Percentiles rank a stretch among this genome's conserved stretches.
These are phyloP conservation scores for Elymnias hypermnestra DNA, from an alignment of 1,140 invertebrate genomes.

Conservation along the genomic window DNA sequence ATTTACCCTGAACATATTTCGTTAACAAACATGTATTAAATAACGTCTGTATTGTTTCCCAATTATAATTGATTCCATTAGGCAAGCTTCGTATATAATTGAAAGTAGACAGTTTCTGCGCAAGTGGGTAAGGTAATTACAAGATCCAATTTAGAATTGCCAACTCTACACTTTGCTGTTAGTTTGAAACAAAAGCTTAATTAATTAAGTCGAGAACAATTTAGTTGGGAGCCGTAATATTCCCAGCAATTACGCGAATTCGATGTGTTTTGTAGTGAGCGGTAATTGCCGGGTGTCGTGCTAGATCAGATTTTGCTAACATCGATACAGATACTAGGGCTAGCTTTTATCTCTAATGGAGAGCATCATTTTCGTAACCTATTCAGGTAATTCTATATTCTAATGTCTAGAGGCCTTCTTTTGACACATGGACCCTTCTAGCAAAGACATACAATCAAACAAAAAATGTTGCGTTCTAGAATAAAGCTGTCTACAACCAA, in stretches of 20 bases:
- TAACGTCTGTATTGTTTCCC: conserved; percentile 54
- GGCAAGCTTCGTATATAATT: conserved; percentile 69
- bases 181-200: conserved; percentile 76
- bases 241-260: conserved; percentile 73
- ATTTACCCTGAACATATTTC: too few relatives aligned
- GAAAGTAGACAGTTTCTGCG: conserved; percentile 71
- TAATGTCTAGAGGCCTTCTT: too few relatives aligned
- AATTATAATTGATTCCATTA: conserved; percentile 73
- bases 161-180: conserved; percentile 74
- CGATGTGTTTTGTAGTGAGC: conserved; percentile 69
- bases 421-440: too few relatives aligned
- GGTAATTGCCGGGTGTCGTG: conserved; percentile 64
- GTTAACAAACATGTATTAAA: conserved; percentile 16
- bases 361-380: too few relatives aligned
- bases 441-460: too few relatives aligned
- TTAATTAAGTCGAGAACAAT: conserved; percentile 76
- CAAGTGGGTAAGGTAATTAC: conserved; percentile 74
- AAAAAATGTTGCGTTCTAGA: too few relatives aligned
- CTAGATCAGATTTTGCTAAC: conserved; percentile 61
- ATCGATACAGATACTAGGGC: conserved; percentile 1
- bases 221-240: conserved; percentile 73
- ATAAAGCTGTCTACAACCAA: too few relatives aligned
- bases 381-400: too few relatives aligned
- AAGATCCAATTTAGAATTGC: conserved; percentile 76
- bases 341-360: neutral